Evolutionary conservation across 2,113 vertebrate species (phyloP).

Genomic region (Phyllostomus hastatus): DNA sequence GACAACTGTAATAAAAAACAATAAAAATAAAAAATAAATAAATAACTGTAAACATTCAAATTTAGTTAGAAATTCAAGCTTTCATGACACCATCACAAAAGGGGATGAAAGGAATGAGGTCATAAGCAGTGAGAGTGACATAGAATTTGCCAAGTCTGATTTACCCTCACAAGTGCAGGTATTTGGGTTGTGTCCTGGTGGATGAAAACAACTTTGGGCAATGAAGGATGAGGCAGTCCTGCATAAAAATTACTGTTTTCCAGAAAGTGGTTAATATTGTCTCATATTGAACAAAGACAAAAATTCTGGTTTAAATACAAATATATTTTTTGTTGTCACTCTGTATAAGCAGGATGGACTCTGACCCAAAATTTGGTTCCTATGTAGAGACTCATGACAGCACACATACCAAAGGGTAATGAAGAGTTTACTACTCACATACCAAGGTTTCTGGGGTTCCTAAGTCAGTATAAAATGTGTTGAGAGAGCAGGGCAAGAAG

Average conservation of each 20-base stretch:
- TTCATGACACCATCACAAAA: background rate
- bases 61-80: background rate
- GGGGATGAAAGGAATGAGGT: background rate
- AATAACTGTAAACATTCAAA: conserved; percentile 17
- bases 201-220: background rate
- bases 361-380: background rate
- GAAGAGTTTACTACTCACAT: background rate
- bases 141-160: background rate
- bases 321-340: background rate
- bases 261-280: background rate
- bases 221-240: background rate
- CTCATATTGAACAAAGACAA: background rate
- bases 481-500: background rate
- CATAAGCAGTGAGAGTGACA: background rate
- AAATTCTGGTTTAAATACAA: background rate
- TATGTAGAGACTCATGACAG: background rate
- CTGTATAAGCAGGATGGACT: background rate
- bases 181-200: background rate
- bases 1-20: too few relatives aligned
- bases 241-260: background rate
- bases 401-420: background rate
- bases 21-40: too few relatives aligned
- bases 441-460: background rate
- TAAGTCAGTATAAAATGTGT: background rate
- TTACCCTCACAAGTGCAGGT: background rate